Evolutionary conservation across 2,888 invertebrate genomes (phyloP).

Genomic region (Eristalinus aeneus): DNA sequence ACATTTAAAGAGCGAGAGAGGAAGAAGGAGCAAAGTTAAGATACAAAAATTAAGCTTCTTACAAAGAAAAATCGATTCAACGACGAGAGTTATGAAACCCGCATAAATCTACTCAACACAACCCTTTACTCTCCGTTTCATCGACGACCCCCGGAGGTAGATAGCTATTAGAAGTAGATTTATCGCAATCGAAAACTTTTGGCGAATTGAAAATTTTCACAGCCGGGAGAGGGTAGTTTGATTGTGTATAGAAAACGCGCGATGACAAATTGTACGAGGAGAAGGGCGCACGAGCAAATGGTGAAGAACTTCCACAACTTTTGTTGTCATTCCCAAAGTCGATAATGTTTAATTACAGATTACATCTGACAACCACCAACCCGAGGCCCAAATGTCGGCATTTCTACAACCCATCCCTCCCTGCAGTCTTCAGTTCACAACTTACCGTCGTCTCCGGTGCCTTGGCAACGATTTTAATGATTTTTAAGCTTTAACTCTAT

Average conservation of each 20-base stretch:
- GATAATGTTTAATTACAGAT: constrained; percentile 76
- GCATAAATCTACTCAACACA: constrained; percentile 52
- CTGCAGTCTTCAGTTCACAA: neutral
- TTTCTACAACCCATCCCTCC: neutral
- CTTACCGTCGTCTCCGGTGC: neutral
- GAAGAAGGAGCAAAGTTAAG: constrained; percentile 55
- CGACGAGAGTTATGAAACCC: constrained; percentile 58
- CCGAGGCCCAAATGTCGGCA: neutral
- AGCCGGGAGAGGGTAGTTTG: neutral
- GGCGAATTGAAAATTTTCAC: constrained; percentile 68
- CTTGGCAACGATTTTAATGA: constrained; percentile 61
- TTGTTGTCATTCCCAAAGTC: constrained; percentile 75
- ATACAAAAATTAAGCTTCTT: constrained; percentile 60
- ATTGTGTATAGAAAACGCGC: constrained; percentile 32
- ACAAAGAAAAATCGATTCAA: constrained; percentile 46
- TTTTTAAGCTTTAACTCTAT: constrained; percentile 61
- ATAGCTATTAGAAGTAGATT: constrained; percentile 71
- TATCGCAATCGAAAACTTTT: constrained; percentile 71
- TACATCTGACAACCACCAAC: constrained; percentile 63
- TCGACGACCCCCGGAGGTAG: constrained; percentile 43
- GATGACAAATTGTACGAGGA: constrained; percentile 62
- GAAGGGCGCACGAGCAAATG: neutral
- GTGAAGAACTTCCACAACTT: constrained; percentile 63
- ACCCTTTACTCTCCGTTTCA: constrained; percentile 28
- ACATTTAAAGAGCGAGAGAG: neutral